phyloP scores from a whole-genome alignment of 2,888 invertebrate species.

The Mesorhabditis spiculigera region DNA sequence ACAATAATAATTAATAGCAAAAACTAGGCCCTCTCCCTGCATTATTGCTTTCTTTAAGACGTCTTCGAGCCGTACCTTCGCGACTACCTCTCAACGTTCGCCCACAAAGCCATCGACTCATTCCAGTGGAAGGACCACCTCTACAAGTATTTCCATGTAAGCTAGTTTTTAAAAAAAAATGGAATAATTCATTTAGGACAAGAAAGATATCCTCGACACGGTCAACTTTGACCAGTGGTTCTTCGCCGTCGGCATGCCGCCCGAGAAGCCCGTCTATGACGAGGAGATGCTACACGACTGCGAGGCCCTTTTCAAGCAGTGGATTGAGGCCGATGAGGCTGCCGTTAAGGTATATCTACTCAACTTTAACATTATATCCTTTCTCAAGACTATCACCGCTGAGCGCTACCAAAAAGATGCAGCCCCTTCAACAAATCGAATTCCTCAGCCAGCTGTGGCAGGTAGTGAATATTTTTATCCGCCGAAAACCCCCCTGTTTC shows the following conservation, averaged over 20 bases:
- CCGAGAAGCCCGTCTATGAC: constrained; percentile 69
- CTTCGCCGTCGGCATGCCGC: constrained; percentile 80
- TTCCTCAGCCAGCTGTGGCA: constrained; percentile 44
- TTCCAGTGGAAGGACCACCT: constrained; percentile 77
- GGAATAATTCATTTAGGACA: constrained; percentile 59
- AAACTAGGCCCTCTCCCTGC: background rate
- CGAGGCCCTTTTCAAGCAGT: constrained; percentile 26
- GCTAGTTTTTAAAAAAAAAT: constrained; percentile 52
- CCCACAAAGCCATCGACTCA: constrained; percentile 78
- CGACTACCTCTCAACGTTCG: constrained; percentile 76
- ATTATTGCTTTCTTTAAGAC: constrained; percentile 53
- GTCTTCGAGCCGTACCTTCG: constrained; percentile 79
- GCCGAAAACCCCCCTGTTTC: constrained; percentile 13
- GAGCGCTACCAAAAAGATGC: constrained; percentile 28
- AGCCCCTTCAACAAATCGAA: constrained; percentile 44
- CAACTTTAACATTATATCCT: background rate
- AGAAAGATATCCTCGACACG: constrained; percentile 63
- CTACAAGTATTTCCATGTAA: constrained; percentile 67
- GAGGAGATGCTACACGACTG: constrained; percentile 38
- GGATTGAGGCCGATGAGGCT: constrained; percentile 32
- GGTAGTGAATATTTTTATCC: constrained; percentile 10
- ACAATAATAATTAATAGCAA: background rate
- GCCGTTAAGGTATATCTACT: constrained; percentile 10
- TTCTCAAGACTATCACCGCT: constrained; percentile 16
- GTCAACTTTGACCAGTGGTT: constrained; percentile 86